These are phyloP conservation scores for Dichetophora obliterata DNA, from an alignment of 2,888 invertebrate genomes.

Conservation along the genomic window DNA sequence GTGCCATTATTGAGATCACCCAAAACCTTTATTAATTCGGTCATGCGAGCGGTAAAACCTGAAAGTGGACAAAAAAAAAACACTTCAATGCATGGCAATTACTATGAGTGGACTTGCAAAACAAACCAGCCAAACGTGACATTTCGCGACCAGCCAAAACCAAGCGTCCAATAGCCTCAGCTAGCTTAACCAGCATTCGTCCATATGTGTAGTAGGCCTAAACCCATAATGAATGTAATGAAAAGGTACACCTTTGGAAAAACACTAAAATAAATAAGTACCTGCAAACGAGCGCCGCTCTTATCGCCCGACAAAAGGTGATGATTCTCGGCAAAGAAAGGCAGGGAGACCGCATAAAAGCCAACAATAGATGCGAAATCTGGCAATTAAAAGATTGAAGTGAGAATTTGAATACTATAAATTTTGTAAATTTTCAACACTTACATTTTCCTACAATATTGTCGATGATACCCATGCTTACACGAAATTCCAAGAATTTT, in stretches of 20 bases:
- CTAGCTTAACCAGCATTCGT: conserved; percentile 83
- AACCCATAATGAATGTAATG: not conserved
- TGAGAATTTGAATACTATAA: not conserved
- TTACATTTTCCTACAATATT: conserved; percentile 97
- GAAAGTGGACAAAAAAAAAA: not conserved
- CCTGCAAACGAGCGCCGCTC: conserved; percentile 85
- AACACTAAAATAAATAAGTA: conserved; percentile 59
- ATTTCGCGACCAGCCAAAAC: conserved; percentile 96
- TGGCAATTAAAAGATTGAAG: conserved; percentile 61
- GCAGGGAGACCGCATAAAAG: conserved; percentile 93
- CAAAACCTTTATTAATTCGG: conserved; percentile 87
- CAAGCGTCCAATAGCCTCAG: conserved; percentile 95
- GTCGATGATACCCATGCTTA: conserved; percentile 94
- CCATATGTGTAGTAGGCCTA: conserved; percentile 97
- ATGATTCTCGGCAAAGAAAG: conserved; percentile 87
- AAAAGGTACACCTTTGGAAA: not conserved
- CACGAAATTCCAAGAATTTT: conserved; percentile 89
- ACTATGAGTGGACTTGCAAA: not conserved
- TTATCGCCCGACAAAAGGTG: conserved; percentile 76
- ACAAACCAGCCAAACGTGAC: conserved; percentile 86
- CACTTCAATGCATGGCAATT: not conserved
- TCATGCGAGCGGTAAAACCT: conserved; percentile 89
- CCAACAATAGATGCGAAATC: conserved; percentile 97
- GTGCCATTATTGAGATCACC: conserved; percentile 85
- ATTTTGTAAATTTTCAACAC: conserved; percentile 55